Evolutionary conservation across 2,888 invertebrate species (phyloP), one percentile per base, ranked within the genome.

Genomic region (Altica lythri): DNA sequence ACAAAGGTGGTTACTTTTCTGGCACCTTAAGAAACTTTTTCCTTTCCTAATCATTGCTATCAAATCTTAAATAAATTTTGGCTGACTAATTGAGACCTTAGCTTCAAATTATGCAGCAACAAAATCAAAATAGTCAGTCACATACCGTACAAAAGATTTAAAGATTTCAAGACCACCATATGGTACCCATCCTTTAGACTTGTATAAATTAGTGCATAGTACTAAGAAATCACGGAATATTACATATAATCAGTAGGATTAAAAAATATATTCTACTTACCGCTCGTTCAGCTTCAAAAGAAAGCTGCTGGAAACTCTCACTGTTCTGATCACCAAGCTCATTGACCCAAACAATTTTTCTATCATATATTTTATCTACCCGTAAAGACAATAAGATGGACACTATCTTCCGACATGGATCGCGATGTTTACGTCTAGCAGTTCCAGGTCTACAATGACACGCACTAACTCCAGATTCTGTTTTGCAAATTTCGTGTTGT

Each of bases 401-500:
- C 9, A 92, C 87, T 3, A 92, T 87, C 57, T 87, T 80, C 16
- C 89, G 79, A 69, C 92, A 92, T 0, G 88, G 88, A 63, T 89
- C 90, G 2, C 91, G 77, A 67, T 87, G 88, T 40, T 84, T 82
- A 9, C 88, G 77, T 12, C 91, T 76, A 0, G 86, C 86, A 67
- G 83, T 85, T 0, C 88, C 93, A 2, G 93, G 90, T 52, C 90
- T 80, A 70, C 94, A 94, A 61, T 91, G 90, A 64, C 94, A 94
- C 55, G 92, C 90, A 1, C 92, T 93, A 1, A 94, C 92, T 1
- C 92, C 86, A 74, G 80, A 89, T 75, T 92, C 92, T 0, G 93
- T 95, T 57, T 87, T 83, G 70, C 95, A 95, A 45, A 86, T 86
- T 72, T 95, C 95, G 68, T 92, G 89, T 71, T 93, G 90, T 0